Evolutionary conservation across 2,888 invertebrate species (phyloP).

Genomic region (Scrobipalpa costella): DNA sequence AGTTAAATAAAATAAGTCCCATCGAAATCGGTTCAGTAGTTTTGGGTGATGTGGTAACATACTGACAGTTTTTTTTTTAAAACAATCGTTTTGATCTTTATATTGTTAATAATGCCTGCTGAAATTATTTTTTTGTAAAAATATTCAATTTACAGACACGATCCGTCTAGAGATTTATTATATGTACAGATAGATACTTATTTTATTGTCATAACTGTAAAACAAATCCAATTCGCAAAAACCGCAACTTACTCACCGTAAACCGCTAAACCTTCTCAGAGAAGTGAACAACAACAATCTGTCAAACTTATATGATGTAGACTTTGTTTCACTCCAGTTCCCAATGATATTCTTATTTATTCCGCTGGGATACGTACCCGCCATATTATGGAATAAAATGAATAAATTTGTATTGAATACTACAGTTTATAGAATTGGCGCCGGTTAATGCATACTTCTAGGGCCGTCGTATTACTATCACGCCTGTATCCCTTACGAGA

Average conservation of each 20-base stretch:
- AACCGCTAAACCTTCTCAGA: neutral
- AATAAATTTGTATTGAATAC: neutral
- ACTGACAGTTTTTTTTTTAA: too few relatives aligned
- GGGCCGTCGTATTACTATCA: neutral
- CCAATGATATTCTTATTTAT: slow-evolving; percentile 7
- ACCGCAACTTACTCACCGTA: neutral
- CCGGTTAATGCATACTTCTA: neutral
- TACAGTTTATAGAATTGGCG: slow-evolving; percentile 13
- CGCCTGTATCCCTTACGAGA: neutral
- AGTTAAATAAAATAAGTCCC: too few relatives aligned
- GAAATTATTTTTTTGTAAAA: too few relatives aligned
- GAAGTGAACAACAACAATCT: slow-evolving; percentile 18
- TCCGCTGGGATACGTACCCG: neutral
- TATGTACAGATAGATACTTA: too few relatives aligned
- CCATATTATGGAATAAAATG: neutral
- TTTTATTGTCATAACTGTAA: neutral
- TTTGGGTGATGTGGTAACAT: too few relatives aligned
- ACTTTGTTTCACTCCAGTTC: slow-evolving; percentile 4
- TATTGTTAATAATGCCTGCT: too few relatives aligned
- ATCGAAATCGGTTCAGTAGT: too few relatives aligned
- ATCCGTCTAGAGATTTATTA: too few relatives aligned
- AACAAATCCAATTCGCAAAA: too few relatives aligned
- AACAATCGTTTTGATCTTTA: too few relatives aligned
- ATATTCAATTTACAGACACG: too few relatives aligned
- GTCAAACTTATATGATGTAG: slow-evolving; percentile 15